Conservation (phyloP, 2,797 vertebrate genomes). For the Danionella dracula region DNA sequence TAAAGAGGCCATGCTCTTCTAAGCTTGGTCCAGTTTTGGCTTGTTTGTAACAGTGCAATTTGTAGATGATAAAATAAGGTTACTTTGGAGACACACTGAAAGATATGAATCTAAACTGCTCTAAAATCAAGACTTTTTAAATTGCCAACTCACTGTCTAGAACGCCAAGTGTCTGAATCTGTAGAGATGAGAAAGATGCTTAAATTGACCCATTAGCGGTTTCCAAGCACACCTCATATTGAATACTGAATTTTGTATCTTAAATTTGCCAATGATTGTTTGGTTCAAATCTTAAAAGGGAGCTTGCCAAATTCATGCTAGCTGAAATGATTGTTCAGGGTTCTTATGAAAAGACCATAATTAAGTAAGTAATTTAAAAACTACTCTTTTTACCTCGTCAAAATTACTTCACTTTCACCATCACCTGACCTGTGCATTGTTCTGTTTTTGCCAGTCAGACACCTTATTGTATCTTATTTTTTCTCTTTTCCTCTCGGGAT, state of each 20-base stretch:
- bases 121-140: constrained; percentile 2
- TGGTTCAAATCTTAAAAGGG: no score
- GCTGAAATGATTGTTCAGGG: no score
- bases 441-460: no score
- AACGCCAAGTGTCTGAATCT: not conserved
- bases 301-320: no score
- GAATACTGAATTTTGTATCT: constrained; percentile 43
- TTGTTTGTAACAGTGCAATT: constrained; percentile 6
- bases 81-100: not conserved
- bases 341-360: no score
- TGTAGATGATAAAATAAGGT: not conserved
- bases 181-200: not conserved
- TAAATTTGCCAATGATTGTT: constrained; percentile 41
- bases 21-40: not conserved
- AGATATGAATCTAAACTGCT: not conserved
- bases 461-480: no score
- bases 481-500: no score
- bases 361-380: no score
- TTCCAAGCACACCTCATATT: no score
- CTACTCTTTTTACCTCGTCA: no score
- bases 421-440: no score
- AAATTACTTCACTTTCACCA: no score
- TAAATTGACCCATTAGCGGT: constrained; percentile 2
- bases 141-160: not conserved
- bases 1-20: constrained; percentile 48